These are phyloP conservation scores for Hirundichthys speculiger DNA, from an alignment of 2,113 vertebrate genomes.

Conservation along the genomic window DNA sequence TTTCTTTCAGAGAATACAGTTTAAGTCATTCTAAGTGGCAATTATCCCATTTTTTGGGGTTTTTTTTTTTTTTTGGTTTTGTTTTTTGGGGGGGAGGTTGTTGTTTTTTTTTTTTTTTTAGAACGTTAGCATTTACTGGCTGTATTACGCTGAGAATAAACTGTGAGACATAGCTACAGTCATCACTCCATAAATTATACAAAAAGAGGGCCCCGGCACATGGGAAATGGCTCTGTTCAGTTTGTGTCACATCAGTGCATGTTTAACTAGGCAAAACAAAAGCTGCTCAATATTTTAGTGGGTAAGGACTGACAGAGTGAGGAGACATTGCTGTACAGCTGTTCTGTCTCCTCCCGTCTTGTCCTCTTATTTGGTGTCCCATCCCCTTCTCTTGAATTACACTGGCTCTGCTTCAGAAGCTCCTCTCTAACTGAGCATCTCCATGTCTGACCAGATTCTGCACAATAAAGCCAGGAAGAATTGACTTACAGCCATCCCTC, in stretches of 20 bases:
- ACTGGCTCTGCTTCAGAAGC: slow-evolving; percentile 6
- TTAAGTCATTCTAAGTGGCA: slow-evolving; percentile 3
- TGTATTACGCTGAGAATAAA: slow-evolving; percentile 28
- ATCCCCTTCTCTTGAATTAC: slow-evolving; percentile 54
- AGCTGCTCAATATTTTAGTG: slow-evolving; percentile 82
- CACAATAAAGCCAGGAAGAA: slow-evolving; percentile 31
- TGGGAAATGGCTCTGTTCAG: slow-evolving; percentile 78
- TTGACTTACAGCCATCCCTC: slow-evolving; percentile 35
- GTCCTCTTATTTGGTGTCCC: slow-evolving; percentile 42
- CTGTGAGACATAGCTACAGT: slow-evolving; percentile 27
- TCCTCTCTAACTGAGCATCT: slow-evolving; percentile 13
- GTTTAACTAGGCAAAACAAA: slow-evolving; percentile 84
- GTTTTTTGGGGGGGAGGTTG: too few species aligned
- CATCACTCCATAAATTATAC: slow-evolving; percentile 75
- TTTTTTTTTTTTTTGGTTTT: too few species aligned
- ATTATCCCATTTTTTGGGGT: too few species aligned
- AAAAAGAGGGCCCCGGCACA: slow-evolving; percentile 58
- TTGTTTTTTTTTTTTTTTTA: too few species aligned
- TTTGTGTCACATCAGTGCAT: slow-evolving; percentile 82
- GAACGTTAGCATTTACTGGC: neutral
- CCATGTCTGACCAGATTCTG: slow-evolving; percentile 19
- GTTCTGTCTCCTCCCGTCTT: slow-evolving; percentile 51
- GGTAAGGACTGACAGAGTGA: slow-evolving; percentile 49
- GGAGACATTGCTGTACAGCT: slow-evolving; percentile 48
- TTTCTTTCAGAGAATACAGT: neutral